Base-by-base conservation (phyloP, 2,797 vertebrate genomes). In the Alauda arvensis region DNA sequence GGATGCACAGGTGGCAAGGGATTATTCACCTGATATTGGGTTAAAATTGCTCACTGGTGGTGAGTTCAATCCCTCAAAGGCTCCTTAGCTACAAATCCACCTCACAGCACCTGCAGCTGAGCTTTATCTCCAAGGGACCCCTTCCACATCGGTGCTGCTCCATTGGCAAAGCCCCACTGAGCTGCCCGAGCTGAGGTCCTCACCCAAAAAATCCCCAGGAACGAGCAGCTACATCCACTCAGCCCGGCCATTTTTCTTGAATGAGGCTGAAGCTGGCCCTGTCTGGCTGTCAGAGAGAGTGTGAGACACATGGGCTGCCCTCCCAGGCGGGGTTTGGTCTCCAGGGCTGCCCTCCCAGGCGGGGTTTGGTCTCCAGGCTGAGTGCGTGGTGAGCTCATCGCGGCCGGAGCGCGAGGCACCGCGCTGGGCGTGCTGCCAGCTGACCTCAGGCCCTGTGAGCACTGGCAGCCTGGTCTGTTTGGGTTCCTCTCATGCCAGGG, bases 401-500 rank as follows among this genome's bases (percentile, higher is more conserved):
- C 28, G 65, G 29, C 83, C 48, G 69, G 61, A 82, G 59, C 5
- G 37, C 53, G 5, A 87, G 80, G 63, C 91, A 81, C 74, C 26
- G 86, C 51, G 39, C 70, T 89, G 87, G 91, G 94, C 91, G 37
- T 37, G 18, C 65, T 65, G 90, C 92, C 93, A 94, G 80, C 80
- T 92, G 90, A 85, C 84, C 90, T 13, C 5, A 0, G 11, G 80
- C 85, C 83, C 80, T 23, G 8, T 2, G 7, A 85, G 39, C 60
- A 14, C 88, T 91, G 88, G 75, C 87, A 91, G 81, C 66, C 21
- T 0, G 10, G 56, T 70, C 89, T 94, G 76, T 95, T 93, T 94
- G 92, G 83, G 92, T 93, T 94, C 70, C 78, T 76, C 49, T 62
- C 29, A 77, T 70, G 89, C 90, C 83, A 84, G 56, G 89, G 92